Base-by-base conservation (phyloP, 2,888 invertebrate species). In the Idaea aversata region DNA sequence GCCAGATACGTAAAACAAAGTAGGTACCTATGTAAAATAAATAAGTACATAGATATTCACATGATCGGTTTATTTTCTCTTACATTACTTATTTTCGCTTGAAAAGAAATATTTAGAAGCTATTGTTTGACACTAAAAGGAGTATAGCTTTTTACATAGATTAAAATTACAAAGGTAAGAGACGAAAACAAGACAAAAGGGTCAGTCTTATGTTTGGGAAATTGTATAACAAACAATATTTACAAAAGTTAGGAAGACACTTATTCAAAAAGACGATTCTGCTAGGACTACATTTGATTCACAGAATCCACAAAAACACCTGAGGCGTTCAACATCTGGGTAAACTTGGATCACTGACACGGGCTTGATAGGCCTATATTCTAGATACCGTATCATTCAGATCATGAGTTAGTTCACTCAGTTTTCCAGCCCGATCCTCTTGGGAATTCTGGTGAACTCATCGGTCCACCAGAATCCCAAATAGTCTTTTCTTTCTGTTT, bases 131-230 rank as follows among this genome's bases (percentile, higher is more conserved):
- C 76, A 81, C 88, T 88, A 88, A 83, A 77, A 83, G 78, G 82
- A 85, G 82, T 88, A 88, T 82, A 90, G 86, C 85, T 82, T 87
- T 87, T 86, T 85, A 87, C 84, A 85, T 78, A 81, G 65, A 71
- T 74, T 75, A 79, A 75, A 86, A 80, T 83, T 85, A 88, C 80
- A 89, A 88, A 88, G 86, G 47, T 47, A 90, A 25, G 86, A 85
- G 88, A 89, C 80, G 84, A 91, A 90, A 93, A 90, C 82, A 90
- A 92, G 91, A 91, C 86, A 88, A 90, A 92, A 90, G 92, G 93
- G 88, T 93, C 93, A 93, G 93, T 93, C 93, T 93, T 93, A 92
- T 93, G 84, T 91, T 92, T 91, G 93, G 93, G 91, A 92, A 92
- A 89, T 88, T 90, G 89, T 91, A 91, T 86, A 90, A 89, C 88